A percentile compares a stretch with the other conserved stretches of the same genome.
phyloP scores from a whole-genome alignment of 2,797 vertebrate species.

The Heterohyrax brucei region DNA sequence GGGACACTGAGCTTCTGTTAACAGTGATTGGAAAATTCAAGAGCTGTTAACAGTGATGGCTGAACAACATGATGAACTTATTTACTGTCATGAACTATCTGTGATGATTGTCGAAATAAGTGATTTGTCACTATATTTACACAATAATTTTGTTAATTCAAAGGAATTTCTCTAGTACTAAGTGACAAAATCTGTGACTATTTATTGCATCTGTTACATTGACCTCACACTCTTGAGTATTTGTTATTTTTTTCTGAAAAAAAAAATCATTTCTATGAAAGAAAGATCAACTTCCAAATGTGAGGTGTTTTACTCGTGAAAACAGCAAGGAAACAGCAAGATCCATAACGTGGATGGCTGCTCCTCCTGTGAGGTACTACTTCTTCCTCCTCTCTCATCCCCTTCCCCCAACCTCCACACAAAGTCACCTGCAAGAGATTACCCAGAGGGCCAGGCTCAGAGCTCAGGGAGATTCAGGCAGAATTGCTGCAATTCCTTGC shows the following conservation, averaged over 20 bases:
- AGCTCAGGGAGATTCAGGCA: not conserved
- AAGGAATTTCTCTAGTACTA: not conserved
- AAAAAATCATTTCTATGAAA: not conserved
- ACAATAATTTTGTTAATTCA: not conserved
- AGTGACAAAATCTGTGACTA: not conserved
- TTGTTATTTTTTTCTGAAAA: not conserved
- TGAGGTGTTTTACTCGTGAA: not conserved
- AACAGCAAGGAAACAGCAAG: not conserved
- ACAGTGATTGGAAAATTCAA: too few species aligned
- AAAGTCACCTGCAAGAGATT: slow-evolving; percentile 20
- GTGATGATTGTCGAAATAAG: too few species aligned
- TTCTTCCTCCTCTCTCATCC: not conserved
- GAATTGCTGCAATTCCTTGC: slow-evolving; percentile 53
- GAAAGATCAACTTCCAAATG: not conserved
- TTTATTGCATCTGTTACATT: not conserved
- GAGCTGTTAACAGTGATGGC: too few species aligned
- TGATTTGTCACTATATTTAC: too few species aligned
- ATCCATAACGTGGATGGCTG: not conserved
- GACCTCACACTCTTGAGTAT: not conserved
- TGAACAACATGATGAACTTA: too few species aligned
- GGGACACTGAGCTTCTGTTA: too few species aligned
- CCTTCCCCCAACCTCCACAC: not conserved
- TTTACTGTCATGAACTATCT: too few species aligned
- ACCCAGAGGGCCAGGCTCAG: not conserved
- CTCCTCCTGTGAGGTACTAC: not conserved